A percentile compares a stretch with the other conserved stretches of the same genome.
These are phyloP conservation scores for Synergus umbraculus DNA, from an alignment of 2,888 invertebrate genomes.

Conservation along the genomic window DNA sequence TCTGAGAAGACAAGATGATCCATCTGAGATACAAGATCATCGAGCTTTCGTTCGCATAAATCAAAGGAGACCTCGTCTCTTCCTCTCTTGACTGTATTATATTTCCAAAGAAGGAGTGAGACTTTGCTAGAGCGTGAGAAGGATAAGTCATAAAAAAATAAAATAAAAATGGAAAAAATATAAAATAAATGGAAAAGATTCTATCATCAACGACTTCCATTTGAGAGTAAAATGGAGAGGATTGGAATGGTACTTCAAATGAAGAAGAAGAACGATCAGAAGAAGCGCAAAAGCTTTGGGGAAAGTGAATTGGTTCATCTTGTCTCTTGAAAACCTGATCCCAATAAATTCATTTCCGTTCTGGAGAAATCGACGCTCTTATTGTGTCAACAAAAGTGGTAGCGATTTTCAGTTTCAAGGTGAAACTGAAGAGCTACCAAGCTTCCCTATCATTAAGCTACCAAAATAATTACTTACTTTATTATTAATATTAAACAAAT, in stretches of 20 bases:
- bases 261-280: constrained; percentile 26
- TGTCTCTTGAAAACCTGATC: neutral
- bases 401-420: neutral
- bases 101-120: constrained; percentile 44
- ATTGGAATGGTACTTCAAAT: constrained; percentile 42
- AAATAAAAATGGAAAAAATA: too few species aligned
- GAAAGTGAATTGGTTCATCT: constrained; percentile 53
- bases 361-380: constrained; percentile 59
- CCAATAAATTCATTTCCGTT: constrained; percentile 55
- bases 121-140: constrained; percentile 12
- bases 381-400: constrained; percentile 38
- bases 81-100: constrained; percentile 30
- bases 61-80: neutral
- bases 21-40: neutral
- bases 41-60: constrained; percentile 24
- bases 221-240: constrained; percentile 39
- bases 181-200: neutral
- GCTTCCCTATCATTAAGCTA: too few species aligned
- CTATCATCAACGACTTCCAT: neutral
- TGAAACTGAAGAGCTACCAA: too few species aligned
- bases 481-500: too few species aligned
- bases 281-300: constrained; percentile 44
- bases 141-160: neutral
- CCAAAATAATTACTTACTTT: too few species aligned
- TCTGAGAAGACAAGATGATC: neutral